A percentile compares a stretch with the other conserved stretches of the same genome.
These are phyloP conservation scores for Solen grandis DNA, from an alignment of 1,140 invertebrate genomes.

Conservation along the genomic window DNA sequence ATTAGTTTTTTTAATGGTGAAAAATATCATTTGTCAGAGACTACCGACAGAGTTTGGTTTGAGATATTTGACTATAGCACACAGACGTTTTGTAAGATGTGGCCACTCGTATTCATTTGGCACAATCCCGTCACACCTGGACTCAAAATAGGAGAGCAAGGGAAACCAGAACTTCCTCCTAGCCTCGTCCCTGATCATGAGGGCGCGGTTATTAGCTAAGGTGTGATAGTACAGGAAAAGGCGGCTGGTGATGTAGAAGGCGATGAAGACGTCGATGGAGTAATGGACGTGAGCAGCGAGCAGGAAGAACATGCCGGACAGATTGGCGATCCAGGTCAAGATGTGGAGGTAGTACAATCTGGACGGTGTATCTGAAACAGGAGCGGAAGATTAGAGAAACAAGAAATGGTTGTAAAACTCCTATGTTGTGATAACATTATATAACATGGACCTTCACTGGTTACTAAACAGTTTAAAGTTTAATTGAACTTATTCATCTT, in stretches of 20 bases:
- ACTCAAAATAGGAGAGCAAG: constrained; percentile 96
- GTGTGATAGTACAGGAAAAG: constrained; percentile 99
- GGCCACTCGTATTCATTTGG: constrained; percentile 96
- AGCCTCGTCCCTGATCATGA: constrained; percentile 91
- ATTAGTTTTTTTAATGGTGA: too few relatives aligned
- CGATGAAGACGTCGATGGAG: constrained; percentile 99
- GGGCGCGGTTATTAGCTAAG: constrained; percentile 95
- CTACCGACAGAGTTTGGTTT: too few relatives aligned
- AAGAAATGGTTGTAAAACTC: too few relatives aligned
- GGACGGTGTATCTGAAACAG: constrained; percentile 94
- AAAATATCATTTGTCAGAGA: too few relatives aligned
- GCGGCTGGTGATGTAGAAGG: constrained; percentile 98
- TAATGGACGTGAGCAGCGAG: constrained; percentile 99
- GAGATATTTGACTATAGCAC: too few relatives aligned
- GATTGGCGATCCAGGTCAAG: constrained; percentile 97
- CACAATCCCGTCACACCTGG: constrained; percentile 95
- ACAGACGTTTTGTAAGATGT: too few relatives aligned
- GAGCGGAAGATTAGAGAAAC: too few relatives aligned
- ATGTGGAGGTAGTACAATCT: constrained; percentile 96
- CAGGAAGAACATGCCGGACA: constrained; percentile 99
- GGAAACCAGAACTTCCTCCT: constrained; percentile 92
- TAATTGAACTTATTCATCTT: too few relatives aligned
- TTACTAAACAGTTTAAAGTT: too few relatives aligned
- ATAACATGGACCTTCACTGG: too few relatives aligned
- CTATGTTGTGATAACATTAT: too few relatives aligned